Evolutionary conservation across 2,797 vertebrate genomes (phyloP), one percentile per base, ranked within the genome.

Genomic region (Nothura maculosa): DNA sequence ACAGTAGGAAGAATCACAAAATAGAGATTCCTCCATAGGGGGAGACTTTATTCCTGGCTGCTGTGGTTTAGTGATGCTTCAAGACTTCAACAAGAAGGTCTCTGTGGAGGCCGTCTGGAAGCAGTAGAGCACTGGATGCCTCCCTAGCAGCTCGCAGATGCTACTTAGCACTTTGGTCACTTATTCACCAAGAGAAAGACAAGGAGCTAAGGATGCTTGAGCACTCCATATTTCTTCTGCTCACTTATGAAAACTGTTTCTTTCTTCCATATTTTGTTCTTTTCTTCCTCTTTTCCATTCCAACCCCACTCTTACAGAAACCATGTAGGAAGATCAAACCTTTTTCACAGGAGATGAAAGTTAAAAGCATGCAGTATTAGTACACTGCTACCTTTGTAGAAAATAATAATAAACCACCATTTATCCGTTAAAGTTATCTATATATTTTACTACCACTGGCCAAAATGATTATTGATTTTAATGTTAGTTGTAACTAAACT

Each of bases 401-500:
- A 89, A 91, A 61, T 11, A 83, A 62, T 28, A 90, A 67, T 78
- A 74, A 57, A 64, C 14, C 1, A 1, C 32, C 84, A 66, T 88
- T 92, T 93, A 60, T 64, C 16, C 82, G 61, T 77, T 64, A 24
- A 95, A 94, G 38, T 85, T 67, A 70, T 73, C 73, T 68, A 54
- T 22, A 24, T 1, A 6, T 88, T 91, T 87, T 94, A 90, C 50
- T 21, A 70, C 42, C 80, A 34, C 38, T 83, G 58, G 21, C 32
- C 81, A 84, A 87, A 85, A 90, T 42, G 30, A 80, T n/a, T 92
- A 84, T 90, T 28, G 43, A 91, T 96, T 97, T 94, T 87, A 34
- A 70, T 85, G 89, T 83, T 94, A 91, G 34, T 5, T 55, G 76
- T 85, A 62, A 85, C 79, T 45, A 93, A 95, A 87, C 27, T 92